Conservation (phyloP, 1,140 invertebrate genomes). For the Charaxes varanes region DNA sequence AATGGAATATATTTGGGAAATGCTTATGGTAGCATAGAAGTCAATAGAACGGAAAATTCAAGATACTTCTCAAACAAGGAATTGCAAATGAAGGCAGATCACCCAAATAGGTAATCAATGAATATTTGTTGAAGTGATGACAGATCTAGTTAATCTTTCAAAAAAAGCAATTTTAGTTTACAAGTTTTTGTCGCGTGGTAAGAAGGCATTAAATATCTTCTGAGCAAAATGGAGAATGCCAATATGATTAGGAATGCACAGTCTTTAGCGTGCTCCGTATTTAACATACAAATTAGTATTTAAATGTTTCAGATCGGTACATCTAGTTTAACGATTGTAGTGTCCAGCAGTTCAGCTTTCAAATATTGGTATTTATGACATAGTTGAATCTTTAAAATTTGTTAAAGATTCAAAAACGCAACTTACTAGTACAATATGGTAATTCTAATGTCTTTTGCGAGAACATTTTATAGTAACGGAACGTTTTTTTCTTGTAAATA, state of each 20-base stretch:
- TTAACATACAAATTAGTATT: constrained; percentile 46
- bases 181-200: too few relatives aligned
- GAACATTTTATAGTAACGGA: constrained; percentile 36
- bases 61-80: not conserved
- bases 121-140: too few relatives aligned
- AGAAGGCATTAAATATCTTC: too few relatives aligned
- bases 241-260: constrained; percentile 24
- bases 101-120: too few relatives aligned
- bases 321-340: constrained; percentile 56
- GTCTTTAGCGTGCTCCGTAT: constrained; percentile 40
- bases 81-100: too few relatives aligned
- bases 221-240: not conserved
- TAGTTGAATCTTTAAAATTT: constrained; percentile 57
- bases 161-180: too few relatives aligned
- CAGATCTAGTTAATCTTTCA: too few relatives aligned
- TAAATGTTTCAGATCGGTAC: constrained; percentile 47
- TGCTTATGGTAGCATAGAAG: not conserved
- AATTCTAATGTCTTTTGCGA: constrained; percentile 40
- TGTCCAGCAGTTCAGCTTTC: constrained; percentile 65
- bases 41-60: not conserved
- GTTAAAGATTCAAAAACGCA: constrained; percentile 48
- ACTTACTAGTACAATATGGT: constrained; percentile 46
- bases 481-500: constrained; percentile 49
- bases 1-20: constrained; percentile 1
- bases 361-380: constrained; percentile 63